Conservation (phyloP, 2,113 vertebrate species). For the Australoheros scitulus region DNA sequence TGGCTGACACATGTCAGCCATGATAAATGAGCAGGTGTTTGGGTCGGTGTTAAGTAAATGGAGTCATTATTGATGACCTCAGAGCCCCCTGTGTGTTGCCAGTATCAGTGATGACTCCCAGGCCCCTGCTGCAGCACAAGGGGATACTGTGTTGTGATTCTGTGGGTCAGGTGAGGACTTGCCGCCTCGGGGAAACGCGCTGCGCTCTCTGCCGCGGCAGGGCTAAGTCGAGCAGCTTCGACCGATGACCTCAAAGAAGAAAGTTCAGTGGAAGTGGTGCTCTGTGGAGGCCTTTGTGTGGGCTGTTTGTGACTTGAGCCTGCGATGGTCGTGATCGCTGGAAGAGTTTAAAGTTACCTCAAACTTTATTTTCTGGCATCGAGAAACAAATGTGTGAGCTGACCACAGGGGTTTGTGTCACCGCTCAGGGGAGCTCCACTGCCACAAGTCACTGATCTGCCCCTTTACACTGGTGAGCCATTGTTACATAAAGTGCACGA, state of each 20-base stretch:
- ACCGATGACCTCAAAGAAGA: conserved; percentile 55
- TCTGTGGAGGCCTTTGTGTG: neutral
- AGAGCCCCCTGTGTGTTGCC: conserved; percentile 55
- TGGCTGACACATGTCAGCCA: conserved; percentile 63
- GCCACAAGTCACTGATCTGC: neutral
- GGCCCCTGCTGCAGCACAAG: conserved; percentile 47
- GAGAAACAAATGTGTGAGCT: neutral
- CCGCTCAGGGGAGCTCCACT: neutral
- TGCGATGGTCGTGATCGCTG: neutral
- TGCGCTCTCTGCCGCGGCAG: conserved; percentile 25
- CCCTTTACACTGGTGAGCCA: no score
- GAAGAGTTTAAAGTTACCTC: neutral
- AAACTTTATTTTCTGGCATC: neutral
- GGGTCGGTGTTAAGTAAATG: conserved; percentile 74
- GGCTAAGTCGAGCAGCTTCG: conserved; percentile 49
- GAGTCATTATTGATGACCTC: conserved; percentile 75
- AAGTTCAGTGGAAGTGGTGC: conserved; percentile 46
- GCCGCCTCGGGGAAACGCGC: conserved; percentile 36
- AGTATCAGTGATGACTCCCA: conserved; percentile 67
- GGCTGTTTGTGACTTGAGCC: neutral
- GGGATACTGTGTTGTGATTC: conserved; percentile 55
- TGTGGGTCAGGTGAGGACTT: conserved; percentile 50
- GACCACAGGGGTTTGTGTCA: neutral
- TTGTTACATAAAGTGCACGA: neutral
- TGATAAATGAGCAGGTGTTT: conserved; percentile 74